Conservation (phyloP, 1,140 invertebrate species). For the Drosophila nebulosa region DNA sequence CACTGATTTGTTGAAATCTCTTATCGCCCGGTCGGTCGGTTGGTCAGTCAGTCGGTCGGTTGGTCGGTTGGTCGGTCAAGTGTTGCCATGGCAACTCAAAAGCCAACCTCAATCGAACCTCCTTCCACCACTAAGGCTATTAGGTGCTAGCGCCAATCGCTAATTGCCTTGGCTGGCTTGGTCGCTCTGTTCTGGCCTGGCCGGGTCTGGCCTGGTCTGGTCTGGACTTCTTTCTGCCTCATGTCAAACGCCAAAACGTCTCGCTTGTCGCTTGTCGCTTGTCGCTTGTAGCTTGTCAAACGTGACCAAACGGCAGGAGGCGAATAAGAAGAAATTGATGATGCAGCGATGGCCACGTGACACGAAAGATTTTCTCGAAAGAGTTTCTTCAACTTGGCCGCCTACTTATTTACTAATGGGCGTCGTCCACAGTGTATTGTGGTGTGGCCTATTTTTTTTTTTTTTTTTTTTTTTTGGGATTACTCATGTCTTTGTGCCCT, state of each 20-base stretch:
- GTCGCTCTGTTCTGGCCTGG: neutral
- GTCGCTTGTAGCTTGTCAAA: constrained; percentile 57
- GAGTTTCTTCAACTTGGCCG: too few relatives aligned
- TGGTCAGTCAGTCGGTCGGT: too few relatives aligned
- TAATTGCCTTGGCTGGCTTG: constrained; percentile 58
- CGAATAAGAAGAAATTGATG: neutral
- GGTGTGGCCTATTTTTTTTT: too few relatives aligned
- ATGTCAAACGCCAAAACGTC: constrained; percentile 54
- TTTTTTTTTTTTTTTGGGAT: too few relatives aligned
- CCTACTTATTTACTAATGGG: too few relatives aligned
- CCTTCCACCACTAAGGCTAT: constrained; percentile 22
- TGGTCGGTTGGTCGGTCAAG: constrained; percentile 49
- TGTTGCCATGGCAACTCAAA: constrained; percentile 63
- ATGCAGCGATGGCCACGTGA: constrained; percentile 15
- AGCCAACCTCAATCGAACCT: constrained; percentile 17
- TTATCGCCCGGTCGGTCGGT: constrained; percentile 51
- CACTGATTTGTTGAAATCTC: constrained; percentile 76
- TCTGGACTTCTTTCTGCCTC: constrained; percentile 17
- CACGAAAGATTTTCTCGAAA: too few relatives aligned
- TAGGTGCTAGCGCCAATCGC: constrained; percentile 53
- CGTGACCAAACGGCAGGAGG: constrained; percentile 25
- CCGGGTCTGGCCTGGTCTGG: neutral
- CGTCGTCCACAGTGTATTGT: too few relatives aligned
- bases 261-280: constrained; percentile 27
- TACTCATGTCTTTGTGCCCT: neutral